These are phyloP conservation scores for Lepus timidus DNA, from an alignment of 2,113 vertebrate genomes.

Conservation along the genomic window DNA sequence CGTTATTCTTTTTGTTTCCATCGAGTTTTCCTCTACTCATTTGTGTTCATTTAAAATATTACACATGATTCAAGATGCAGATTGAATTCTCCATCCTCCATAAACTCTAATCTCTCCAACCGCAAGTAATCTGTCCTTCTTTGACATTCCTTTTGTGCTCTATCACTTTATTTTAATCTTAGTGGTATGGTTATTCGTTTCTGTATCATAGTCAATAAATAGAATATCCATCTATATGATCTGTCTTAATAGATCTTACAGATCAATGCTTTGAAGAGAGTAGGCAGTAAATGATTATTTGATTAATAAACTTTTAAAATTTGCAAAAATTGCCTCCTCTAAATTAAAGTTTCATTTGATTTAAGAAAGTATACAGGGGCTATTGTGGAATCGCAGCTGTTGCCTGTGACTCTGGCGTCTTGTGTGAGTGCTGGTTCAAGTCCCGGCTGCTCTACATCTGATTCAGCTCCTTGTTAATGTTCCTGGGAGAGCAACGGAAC, in stretches of 20 bases:
- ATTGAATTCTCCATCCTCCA: background rate
- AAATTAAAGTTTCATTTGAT: background rate
- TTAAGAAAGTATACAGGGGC: background rate
- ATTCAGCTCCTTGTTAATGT: too few species aligned
- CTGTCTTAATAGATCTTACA: background rate
- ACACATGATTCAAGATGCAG: background rate
- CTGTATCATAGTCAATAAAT: background rate
- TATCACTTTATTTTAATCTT: background rate
- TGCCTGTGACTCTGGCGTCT: too few species aligned
- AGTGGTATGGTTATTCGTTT: background rate
- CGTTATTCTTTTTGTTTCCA: background rate
- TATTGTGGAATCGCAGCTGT: too few species aligned
- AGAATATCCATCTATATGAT: background rate
- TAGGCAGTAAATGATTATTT: slow-evolving; percentile 9
- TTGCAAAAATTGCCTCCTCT: background rate
- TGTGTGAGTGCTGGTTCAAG: too few species aligned
- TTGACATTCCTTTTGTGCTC: background rate
- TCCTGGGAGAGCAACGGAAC: too few species aligned
- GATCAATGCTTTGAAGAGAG: background rate
- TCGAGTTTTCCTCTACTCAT: background rate
- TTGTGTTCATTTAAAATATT: background rate
- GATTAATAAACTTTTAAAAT: slow-evolving; percentile 25
- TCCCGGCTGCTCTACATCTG: too few species aligned
- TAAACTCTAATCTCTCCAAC: background rate
- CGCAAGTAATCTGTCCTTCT: background rate